phyloP scores from a whole-genome alignment of 2,888 invertebrate species.

The Erebia ligea region DNA sequence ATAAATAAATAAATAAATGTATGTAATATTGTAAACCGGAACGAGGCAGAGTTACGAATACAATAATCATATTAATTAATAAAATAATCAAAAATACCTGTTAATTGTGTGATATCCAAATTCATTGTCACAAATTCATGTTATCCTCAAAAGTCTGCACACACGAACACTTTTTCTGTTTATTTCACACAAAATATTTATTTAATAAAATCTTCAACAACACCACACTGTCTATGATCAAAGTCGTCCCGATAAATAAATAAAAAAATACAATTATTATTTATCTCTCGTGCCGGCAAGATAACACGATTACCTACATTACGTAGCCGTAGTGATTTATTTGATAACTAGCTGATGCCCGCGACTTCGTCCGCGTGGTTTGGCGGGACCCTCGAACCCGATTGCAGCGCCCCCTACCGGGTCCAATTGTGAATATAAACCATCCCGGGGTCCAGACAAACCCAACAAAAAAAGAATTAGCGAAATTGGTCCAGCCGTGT shows the following conservation, averaged over 20 bases:
- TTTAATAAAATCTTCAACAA: constrained; percentile 9
- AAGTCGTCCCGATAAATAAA: constrained; percentile 19
- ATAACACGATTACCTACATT: constrained; percentile 20
- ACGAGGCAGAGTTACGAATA: too few relatives aligned
- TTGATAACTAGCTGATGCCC: too few relatives aligned
- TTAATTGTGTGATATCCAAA: constrained; percentile 43
- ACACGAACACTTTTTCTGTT: constrained; percentile 2
- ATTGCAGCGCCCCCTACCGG: too few relatives aligned
- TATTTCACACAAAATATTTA: constrained; percentile 5
- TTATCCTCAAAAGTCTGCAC: neutral
- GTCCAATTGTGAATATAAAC: too few relatives aligned
- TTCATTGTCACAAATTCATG: constrained; percentile 43
- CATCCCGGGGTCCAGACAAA: too few relatives aligned
- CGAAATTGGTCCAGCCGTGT: too few relatives aligned
- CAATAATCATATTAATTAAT: neutral
- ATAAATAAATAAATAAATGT: too few relatives aligned
- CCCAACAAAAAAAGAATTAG: too few relatives aligned
- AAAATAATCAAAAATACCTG: constrained; percentile 40
- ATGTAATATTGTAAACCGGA: too few relatives aligned
- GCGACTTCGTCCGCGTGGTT: too few relatives aligned
- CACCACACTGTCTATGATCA: constrained; percentile 32
- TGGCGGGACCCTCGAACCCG: too few relatives aligned
- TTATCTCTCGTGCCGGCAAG: constrained; percentile 3
- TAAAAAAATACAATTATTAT: constrained; percentile 14
- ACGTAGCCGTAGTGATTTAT: constrained; percentile 29